Percentiles rank a stretch among this genome's conserved stretches.
These are phyloP conservation scores for Heliconius ethilla DNA, from an alignment of 2,888 invertebrate species.

Conservation along the genomic window DNA sequence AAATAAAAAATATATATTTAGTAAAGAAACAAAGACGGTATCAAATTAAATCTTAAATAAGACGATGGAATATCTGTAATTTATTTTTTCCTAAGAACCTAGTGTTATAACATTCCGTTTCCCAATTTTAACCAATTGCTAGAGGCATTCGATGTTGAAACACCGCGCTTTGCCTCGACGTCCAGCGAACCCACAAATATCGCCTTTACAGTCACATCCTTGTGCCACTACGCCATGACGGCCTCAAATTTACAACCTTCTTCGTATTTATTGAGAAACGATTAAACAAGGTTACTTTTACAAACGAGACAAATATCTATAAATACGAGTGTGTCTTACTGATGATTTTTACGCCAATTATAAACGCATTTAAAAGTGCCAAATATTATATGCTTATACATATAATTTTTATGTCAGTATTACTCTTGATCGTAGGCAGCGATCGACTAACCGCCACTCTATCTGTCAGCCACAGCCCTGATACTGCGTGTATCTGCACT, in stretches of 20 bases:
- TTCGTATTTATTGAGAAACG: background rate
- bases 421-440: conserved; percentile 54
- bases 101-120: too few species aligned
- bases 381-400: conserved; percentile 3
- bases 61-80: too few species aligned
- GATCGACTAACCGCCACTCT: conserved; percentile 71
- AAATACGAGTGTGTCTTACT: background rate
- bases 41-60: too few species aligned
- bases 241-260: background rate
- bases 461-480: conserved; percentile 67
- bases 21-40: too few species aligned
- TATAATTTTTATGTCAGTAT: background rate
- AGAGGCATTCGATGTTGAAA: too few species aligned
- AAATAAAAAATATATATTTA: too few species aligned
- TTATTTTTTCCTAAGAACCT: too few species aligned
- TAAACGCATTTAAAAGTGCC: background rate
- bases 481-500: conserved; percentile 32
- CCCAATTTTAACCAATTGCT: too few species aligned
- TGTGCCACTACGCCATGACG: too few species aligned
- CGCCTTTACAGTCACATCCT: too few species aligned
- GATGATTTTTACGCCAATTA: background rate
- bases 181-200: too few species aligned
- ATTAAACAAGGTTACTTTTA: background rate
- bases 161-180: too few species aligned
- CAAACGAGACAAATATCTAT: background rate